Percentiles rank a stretch among this genome's conserved stretches.
Conservation (phyloP, 2,888 invertebrate genomes). For the Perdita meconis region DNA sequence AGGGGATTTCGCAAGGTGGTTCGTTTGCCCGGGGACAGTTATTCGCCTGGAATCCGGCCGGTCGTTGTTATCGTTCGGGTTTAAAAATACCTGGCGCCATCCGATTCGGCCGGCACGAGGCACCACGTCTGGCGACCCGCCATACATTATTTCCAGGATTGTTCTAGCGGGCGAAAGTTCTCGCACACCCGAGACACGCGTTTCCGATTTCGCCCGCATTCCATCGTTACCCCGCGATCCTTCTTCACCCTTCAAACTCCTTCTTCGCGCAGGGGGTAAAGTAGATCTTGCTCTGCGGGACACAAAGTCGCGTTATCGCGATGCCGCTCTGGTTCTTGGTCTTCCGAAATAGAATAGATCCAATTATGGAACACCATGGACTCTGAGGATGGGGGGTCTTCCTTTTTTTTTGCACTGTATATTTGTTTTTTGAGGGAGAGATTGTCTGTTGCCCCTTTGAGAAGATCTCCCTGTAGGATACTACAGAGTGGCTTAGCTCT, state of each 20-base stretch:
- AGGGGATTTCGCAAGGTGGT: slow-evolving; percentile 66
- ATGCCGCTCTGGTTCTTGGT: no score
- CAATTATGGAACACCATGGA: not conserved
- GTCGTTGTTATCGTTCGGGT: slow-evolving; percentile 67
- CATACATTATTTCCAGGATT: slow-evolving; percentile 53
- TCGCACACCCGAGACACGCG: slow-evolving; percentile 18
- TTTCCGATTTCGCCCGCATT: slow-evolving; percentile 38
- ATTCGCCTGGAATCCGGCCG: slow-evolving; percentile 63
- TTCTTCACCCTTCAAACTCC: not conserved
- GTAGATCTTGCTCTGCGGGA: no score
- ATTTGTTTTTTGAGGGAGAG: no score
- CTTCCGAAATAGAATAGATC: no score
- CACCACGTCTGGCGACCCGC: slow-evolving; percentile 40
- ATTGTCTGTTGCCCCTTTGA: no score
- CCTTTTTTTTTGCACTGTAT: no score
- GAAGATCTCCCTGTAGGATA: no score
- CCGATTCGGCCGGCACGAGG: slow-evolving; percentile 54
- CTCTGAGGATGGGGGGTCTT: no score
- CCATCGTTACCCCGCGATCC: slow-evolving; percentile 1
- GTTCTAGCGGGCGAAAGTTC: slow-evolving; percentile 56
- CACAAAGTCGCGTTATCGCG: no score
- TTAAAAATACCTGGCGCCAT: slow-evolving; percentile 73
- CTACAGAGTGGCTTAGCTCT: no score
- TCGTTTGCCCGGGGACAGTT: slow-evolving; percentile 54
- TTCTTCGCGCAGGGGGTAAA: not conserved